Conservation (phyloP, 2,797 vertebrate species). For the Gastrophryne carolinensis region DNA sequence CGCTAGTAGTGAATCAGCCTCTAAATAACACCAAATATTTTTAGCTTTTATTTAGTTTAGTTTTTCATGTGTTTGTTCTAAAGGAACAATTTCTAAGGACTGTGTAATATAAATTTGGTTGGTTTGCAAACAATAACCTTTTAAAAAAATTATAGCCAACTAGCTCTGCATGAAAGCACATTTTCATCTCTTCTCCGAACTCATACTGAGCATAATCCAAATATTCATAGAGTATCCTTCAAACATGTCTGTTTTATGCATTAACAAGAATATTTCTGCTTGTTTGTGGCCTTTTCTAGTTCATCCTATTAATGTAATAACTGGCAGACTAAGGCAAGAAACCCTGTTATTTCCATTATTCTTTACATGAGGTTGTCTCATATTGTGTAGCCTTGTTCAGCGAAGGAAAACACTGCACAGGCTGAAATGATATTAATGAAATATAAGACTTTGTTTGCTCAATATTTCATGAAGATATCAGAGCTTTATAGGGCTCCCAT, state of each 20-base stretch:
- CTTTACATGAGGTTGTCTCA: not conserved
- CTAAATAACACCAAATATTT: no score
- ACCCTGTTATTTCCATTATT: not conserved
- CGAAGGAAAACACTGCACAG: not conserved
- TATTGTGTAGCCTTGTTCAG: not conserved
- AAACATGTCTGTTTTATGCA: not conserved
- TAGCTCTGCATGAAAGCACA: not conserved
- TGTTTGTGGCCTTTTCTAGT: not conserved
- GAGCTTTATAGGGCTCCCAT: no score
- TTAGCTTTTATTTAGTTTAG: no score
- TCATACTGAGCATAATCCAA: not conserved
- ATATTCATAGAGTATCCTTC: not conserved
- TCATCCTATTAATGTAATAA: not conserved
- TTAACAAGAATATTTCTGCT: not conserved
- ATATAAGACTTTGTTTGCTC: no score
- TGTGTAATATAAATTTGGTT: not conserved
- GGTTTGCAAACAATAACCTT: not conserved
- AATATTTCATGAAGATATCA: no score
- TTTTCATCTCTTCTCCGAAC: not conserved
- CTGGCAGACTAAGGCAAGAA: not conserved
- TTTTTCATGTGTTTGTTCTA: no score
- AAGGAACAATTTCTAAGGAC: no score
- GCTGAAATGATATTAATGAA: no score
- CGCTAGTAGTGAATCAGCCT: no score
- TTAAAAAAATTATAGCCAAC: not conserved